Evolutionary conservation across 2,797 vertebrate species (phyloP), one percentile per base, ranked within the genome.

Genomic region (Botia kubotai): DNA sequence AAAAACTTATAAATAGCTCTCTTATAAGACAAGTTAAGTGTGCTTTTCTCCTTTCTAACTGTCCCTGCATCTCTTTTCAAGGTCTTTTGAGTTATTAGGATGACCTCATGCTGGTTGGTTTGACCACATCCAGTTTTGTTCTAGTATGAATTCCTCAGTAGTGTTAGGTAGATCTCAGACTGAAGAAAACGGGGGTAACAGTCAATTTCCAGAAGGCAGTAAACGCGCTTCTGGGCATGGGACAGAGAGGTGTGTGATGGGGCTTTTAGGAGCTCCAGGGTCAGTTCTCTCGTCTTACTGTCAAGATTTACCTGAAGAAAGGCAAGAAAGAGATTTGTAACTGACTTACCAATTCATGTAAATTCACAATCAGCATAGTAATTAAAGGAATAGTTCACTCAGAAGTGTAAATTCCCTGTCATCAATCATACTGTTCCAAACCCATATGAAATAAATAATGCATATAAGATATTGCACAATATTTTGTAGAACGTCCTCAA

Each of bases 181-280:
- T 95, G 94, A 2, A 96, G 91, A 86, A 96, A 96, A 19, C 95
- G 93, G 0, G 94, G 95, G 77, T 94, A 95, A 46, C 94, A 95
- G 86, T 96, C 95, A 0, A 87, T 90, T 87, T 96, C 95, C 89
- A 96, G 92, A 2, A 96, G 91, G 0, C 91, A 90, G 79, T 89
- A 95, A 86, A 96, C 94, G 26, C 95, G 92, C 33, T 86, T 92
- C 88, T 96, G 95, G 2, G 95, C 95, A 4, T 89, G 91, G 21
- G 84, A 85, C 55, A 96, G 91, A 0, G 94, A 93, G 7, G 73
- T 87, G 75, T 87, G 94, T 2, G 94, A 95, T 0, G 95, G 95
- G 1, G 93, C 92, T 86, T 93, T 92, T 58, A 96, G 90, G 80
- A 95, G 92, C 87, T 93, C 87, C 70, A 93, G 65, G 13, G 95